phyloP scores from a whole-genome alignment of 2,797 vertebrate genomes.

The Balearica regulorum region DNA sequence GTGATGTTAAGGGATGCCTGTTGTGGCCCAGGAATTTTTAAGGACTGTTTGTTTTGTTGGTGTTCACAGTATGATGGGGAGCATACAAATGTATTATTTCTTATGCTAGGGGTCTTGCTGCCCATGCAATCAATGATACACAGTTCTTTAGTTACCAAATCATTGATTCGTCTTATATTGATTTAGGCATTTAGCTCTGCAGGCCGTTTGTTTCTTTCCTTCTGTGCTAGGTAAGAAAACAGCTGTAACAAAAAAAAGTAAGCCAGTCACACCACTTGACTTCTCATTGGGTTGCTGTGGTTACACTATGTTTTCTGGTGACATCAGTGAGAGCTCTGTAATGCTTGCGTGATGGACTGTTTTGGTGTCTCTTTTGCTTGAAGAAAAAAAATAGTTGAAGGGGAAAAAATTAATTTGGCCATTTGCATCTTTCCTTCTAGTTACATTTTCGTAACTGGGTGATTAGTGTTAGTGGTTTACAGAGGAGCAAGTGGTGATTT shows the following conservation, averaged over 20 bases:
- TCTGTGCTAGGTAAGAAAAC: background rate
- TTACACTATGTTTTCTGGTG: slow-evolving; percentile 18
- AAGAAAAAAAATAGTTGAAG: background rate
- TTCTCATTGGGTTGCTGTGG: slow-evolving; percentile 22
- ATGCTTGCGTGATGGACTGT: background rate
- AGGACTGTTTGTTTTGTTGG: background rate
- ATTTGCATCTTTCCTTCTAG: slow-evolving; percentile 51
- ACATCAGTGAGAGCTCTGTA: background rate
- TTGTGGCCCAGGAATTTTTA: background rate
- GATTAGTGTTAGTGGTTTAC: background rate
- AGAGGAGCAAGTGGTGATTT: slow-evolving; percentile 13
- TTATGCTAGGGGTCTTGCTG: background rate
- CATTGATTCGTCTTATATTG: background rate
- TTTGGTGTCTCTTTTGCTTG: background rate
- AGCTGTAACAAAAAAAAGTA: background rate
- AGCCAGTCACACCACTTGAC: background rate
- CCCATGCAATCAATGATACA: background rate
- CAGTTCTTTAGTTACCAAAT: background rate
- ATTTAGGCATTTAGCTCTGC: background rate
- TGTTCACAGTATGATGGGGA: background rate
- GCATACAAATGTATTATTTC: background rate
- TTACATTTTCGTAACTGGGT: background rate
- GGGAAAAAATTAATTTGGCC: background rate
- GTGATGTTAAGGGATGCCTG: background rate
- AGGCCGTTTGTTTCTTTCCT: background rate